Conservation (phyloP, 2,888 invertebrate species). For the Luperina nickerlii region DNA sequence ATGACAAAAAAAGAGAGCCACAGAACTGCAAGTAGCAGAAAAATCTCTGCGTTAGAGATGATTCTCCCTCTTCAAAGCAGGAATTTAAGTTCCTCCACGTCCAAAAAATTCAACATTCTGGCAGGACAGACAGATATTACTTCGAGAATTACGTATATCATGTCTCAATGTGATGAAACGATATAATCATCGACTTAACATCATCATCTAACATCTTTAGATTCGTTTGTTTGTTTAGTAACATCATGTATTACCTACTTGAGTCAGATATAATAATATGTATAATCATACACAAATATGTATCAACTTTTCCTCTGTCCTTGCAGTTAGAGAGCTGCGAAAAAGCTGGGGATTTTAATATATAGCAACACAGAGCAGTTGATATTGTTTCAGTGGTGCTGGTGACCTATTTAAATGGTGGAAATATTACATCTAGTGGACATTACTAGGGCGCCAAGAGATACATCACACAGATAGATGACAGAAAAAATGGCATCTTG, state of each 20-base stretch:
- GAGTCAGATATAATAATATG: background rate
- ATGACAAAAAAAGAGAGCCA: too few species aligned
- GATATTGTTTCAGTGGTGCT: background rate
- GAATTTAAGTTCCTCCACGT: background rate
- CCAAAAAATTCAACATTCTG: background rate
- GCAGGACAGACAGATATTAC: slow-evolving; percentile 71
- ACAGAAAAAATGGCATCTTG: background rate
- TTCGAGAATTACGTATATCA: slow-evolving; percentile 63
- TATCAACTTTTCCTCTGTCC: background rate
- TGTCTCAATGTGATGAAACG: slow-evolving; percentile 40
- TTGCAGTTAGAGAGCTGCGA: background rate
- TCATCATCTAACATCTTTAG: slow-evolving; percentile 46
- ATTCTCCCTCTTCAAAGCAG: background rate
- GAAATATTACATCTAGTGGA: background rate
- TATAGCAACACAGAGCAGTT: background rate
- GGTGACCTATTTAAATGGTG: background rate
- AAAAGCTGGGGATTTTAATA: background rate
- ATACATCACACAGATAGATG: background rate
- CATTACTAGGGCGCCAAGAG: background rate
- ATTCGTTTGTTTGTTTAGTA: slow-evolving; percentile 17
- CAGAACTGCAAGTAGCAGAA: background rate
- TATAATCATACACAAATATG: background rate
- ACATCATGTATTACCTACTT: slow-evolving; percentile 13
- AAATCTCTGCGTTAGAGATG: background rate
- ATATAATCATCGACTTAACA: slow-evolving; percentile 71